These are phyloP conservation scores for Brachionus angularis DNA, from an alignment of 1,140 invertebrate genomes.

Conservation along the genomic window DNA sequence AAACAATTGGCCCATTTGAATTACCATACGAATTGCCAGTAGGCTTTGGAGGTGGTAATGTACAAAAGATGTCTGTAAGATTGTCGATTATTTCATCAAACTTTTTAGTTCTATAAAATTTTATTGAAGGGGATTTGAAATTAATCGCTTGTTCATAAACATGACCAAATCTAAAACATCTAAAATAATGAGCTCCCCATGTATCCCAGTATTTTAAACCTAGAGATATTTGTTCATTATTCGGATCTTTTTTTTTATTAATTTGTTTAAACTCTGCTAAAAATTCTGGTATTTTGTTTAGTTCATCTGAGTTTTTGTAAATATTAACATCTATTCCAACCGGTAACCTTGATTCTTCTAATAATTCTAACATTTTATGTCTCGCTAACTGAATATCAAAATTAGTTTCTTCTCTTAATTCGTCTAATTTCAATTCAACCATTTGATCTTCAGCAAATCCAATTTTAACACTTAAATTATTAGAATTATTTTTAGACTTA, in stretches of 20 bases:
- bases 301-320: background rate
- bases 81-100: slow-evolving; percentile 31
- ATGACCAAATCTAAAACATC: slow-evolving; percentile 36
- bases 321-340: too few relatives aligned
- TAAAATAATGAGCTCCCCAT: slow-evolving; percentile 32
- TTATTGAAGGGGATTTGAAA: slow-evolving; percentile 42
- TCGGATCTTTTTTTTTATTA: slow-evolving; percentile 1
- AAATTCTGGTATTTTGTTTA: background rate
- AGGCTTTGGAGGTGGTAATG: slow-evolving; percentile 21
- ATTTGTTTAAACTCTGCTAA: slow-evolving; percentile 28
- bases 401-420: background rate
- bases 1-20: background rate
- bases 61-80: slow-evolving; percentile 18
- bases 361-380: slow-evolving; percentile 3
- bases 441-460: background rate
- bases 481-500: background rate
- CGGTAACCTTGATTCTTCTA: background rate
- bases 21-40: background rate
- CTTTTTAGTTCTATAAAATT: background rate
- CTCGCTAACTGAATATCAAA: background rate
- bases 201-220: slow-evolving; percentile 22
- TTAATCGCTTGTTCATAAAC: slow-evolving; percentile 27
- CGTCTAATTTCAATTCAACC: background rate
- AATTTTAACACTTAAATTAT: background rate
- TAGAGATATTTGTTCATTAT: slow-evolving; percentile 19